Base-by-base conservation (phyloP, 2,797 vertebrate genomes). In the Chaetodon trifasciatus region DNA sequence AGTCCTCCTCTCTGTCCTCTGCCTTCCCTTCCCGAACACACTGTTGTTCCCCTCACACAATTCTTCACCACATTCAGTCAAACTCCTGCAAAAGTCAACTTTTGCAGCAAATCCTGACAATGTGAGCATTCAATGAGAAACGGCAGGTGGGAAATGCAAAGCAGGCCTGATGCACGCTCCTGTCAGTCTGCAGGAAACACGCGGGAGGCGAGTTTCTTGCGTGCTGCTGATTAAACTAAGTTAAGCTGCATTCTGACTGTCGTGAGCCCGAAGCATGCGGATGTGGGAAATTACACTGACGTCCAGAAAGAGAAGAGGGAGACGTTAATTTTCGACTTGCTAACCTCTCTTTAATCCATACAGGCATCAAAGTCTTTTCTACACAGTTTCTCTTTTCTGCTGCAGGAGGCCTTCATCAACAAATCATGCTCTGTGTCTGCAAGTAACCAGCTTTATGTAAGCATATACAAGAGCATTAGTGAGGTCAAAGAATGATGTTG, bases 201-300 rank as follows among this genome's bases (percentile, higher is more conserved):
- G 80, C 52, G 53, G 58, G 52, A 72, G 57, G 46, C 17, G 13
- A 17, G 56, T 55, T 76, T 67, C 69, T 32, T 37, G 0, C 17
- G 64, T 40, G 64, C 24, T 8, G 52, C 10, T n/a, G 72, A 78
- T 83, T 83, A 85, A 55, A 75, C 70, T 70, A 55, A 76, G 61
- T 74, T 15, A 40, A 65, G 80, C 80, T 70, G 73, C 76, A 8
- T 76, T 50, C 69, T 64, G 13, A 3, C 37, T 17, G 15, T 37
- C 8, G 32, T n/a, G 53, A 44, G 66, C 32, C 55, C 16, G 42
- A 62, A 71, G 76, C 67, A 67, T 53, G 46, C n/a, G 40, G 49
- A 53, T 53, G 76, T 61, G 53, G 16, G 39, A 75, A 76, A 76
- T 72, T 16, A 63, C 56, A 42, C 28, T 58, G 62, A 71, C 62